phyloP scores from a whole-genome alignment of 2,797 vertebrate species.

The Mormyrops boulengeri region DNA sequence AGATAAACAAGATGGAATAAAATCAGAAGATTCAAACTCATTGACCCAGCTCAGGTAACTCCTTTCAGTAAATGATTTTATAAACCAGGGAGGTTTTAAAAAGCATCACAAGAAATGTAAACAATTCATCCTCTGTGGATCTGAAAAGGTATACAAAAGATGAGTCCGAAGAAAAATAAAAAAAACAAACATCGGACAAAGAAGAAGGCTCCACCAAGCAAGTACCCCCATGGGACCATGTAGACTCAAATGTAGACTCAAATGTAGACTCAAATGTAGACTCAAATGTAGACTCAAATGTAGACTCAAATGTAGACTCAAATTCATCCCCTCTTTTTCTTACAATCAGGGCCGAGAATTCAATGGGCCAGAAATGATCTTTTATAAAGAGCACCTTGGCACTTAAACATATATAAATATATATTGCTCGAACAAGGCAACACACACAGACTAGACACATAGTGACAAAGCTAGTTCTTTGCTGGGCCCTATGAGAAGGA shows the following conservation, averaged over 20 bases:
- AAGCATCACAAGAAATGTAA: neutral
- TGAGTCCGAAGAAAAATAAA: neutral
- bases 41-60: neutral
- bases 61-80: neutral
- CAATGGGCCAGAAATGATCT: neutral
- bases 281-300: too few relatives aligned
- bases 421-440: neutral
- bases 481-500: neutral
- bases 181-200: conserved; percentile 25
- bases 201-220: neutral
- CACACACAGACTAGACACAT: neutral
- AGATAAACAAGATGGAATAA: neutral
- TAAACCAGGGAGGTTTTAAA: conserved; percentile 16
- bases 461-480: neutral
- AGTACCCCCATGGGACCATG: neutral
- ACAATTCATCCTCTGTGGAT: neutral
- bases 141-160: conserved; percentile 6
- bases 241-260: too few relatives aligned
- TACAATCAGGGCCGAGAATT: conserved; percentile 30
- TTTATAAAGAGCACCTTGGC: neutral
- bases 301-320: too few relatives aligned
- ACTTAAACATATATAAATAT: neutral
- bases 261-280: too few relatives aligned
- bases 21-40: neutral
- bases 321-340: conserved; percentile 17